Evolutionary conservation across 1,140 invertebrate species (phyloP), one percentile per base, ranked within the genome.

Genomic region (Trypoxylus dichotomus): DNA sequence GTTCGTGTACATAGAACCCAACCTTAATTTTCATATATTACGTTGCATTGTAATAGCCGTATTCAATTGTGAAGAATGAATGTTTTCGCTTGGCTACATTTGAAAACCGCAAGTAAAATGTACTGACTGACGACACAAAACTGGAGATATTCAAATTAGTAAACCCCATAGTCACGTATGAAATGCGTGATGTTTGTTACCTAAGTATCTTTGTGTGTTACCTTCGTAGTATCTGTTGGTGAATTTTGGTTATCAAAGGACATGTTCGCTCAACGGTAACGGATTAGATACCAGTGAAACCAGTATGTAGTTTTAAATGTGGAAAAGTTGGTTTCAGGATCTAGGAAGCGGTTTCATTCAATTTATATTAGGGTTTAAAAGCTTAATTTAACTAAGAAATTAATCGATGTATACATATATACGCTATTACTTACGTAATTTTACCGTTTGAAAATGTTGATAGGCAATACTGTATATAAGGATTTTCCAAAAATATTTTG

Each of bases 61-160:
- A 63, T 63, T 63, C 60, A 63, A 78, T 58, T 29, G 13, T n/a
- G 29, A 74, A 79, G 77, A 81, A 81, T 81, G 68, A 79, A 74
- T 77, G 78, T 81, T 81, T 25, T 81, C 80, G 80, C 80, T 74
- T 79, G 77, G 80, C 77, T 81, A 78, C 77, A 81, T 81, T 58
- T 71, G 79, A 77, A n/a, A 81, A 81, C 79, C 80, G 76, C 79
- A 79, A 81, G 80, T 79, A 81, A 81, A 75, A 77, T 58, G 79
- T 79, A 58, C 24, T 5, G 72, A 58, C 42, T 37, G 74, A 74
- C 60, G 76, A 76, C 74, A 80, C 77, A 80, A 75, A 80, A 80
- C 74, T 76, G 54, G 77, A 60, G 75, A 74, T 77, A 80, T 78
- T 80, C 76, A 78, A 78, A 80, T 80, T 78, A 47, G 73, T 76